Base-by-base conservation (phyloP, 2,888 invertebrate species). In the Phasia obesa region DNA sequence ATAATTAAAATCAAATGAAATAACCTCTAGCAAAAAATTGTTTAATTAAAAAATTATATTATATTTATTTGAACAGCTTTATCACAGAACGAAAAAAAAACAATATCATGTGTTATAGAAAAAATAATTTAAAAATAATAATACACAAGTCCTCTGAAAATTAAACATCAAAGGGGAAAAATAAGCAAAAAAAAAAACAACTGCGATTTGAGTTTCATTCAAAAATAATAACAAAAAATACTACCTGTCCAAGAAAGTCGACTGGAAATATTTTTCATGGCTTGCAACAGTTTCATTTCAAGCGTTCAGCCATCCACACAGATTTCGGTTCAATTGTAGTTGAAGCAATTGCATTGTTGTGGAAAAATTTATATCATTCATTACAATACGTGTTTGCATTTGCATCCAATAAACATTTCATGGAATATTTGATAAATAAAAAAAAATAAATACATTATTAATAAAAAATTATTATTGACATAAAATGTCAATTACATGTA, bases 401-500 rank as follows among this genome's bases (percentile, higher is more conserved):
- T 42, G 3, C 13, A 9, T 42, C 3, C 15, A 42, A 42, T 2
- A 42, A 13, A 42, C 2, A 42, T n/a, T 27, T 19, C 6, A 9
- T 67, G 3, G 31, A 44, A 17, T 47, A 31, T 55, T 44, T 23
- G 13, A 53, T 67, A 57, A 73, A 25, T 64, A 15, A n/a, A 38
- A 55, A 81, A 53, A n/a, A n/a, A n/a, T n/a, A n/a, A n/a, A n/a
- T n/a, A n/a, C n/a, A n/a, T n/a, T n/a, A n/a, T n/a, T n/a, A n/a
- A n/a, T n/a, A n/a, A n/a, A 60, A 44, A 27, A 0, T 69, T 57
- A 57, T 78, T 62, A 49, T 70, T 44, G 64, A 4, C 19, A 75
- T 44, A 76, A 75, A 70, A 85, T 85, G 85, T 71, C 85, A 75
- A 76, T 85, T 62, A 57, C 75, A 17, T 85, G 85, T 67, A 76